Base-by-base conservation (phyloP, 37 sponge, comb jelly and placozoan genomes). In the Spongia lamella region DNA sequence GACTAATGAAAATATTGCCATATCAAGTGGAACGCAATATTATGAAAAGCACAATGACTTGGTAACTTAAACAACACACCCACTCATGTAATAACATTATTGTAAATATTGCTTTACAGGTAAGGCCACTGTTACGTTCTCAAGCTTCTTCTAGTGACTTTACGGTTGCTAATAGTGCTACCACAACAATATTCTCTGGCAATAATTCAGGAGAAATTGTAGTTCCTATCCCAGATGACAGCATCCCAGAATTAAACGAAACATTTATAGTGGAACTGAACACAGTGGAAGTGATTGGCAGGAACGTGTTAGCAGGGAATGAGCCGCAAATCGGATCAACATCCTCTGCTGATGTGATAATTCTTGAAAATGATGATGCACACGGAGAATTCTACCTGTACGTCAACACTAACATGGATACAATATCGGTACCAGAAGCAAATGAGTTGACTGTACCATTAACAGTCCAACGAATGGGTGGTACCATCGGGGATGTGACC, bases 331-430 rank as follows among this genome's bases (percentile, higher is more conserved):
- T 93, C 9, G 93, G 89, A 7, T 38, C 43, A 53, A 49, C 67
- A 21, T 58, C 63, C 15, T 29, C 38, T 37, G 43, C 83, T 25
- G 63, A 32, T 16, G 72, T 89, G 17, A 56, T 58, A 34, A 90
- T 94, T 21, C 35, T 78, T 16, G 77, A 76, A 36, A 88, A 88
- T 63, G 93, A 93, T 63, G 89, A 84, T 75, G 83, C 93, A 20
- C 62, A 69, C 24, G 93, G 93, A 16, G 36, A 38, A 21, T 93
- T 93, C 43, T 29, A 15, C 36, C 24, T 76, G 33, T 54, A 22
- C 36, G 25, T 56, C 53, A 7, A 50, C 43, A 71, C 60, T 30
- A 38, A n/a, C 31, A n/a, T 84, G 19, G 0, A 5, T 13, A 63
- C 37, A 3, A 56, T 60, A 0, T 55, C 63, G 1, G 77, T 84